These are phyloP conservation scores for Hyaena hyaena DNA, from an alignment of 2,113 vertebrate species.

Conservation along the genomic window DNA sequence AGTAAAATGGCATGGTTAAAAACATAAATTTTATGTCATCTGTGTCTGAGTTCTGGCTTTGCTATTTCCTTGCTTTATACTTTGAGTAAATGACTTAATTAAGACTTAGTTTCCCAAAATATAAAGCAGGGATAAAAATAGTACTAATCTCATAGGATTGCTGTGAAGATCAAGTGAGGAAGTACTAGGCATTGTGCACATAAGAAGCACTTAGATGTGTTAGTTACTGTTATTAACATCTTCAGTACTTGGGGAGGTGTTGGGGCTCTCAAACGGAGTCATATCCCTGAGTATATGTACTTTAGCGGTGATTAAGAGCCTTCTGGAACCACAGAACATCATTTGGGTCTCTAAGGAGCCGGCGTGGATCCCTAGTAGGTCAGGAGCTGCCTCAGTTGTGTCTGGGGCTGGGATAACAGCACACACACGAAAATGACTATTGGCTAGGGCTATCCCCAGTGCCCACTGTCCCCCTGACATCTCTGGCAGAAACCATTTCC, in stretches of 20 bases:
- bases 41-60: neutral
- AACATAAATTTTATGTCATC: neutral
- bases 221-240: neutral
- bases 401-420: neutral
- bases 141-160: neutral
- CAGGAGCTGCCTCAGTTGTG: neutral
- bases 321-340: neutral
- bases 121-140: slow-evolving; percentile 36
- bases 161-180: slow-evolving; percentile 6
- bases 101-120: slow-evolving; percentile 38
- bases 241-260: neutral
- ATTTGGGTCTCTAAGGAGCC: neutral
- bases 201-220: neutral
- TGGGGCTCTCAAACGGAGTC: neutral
- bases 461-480: neutral
- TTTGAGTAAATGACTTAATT: slow-evolving; percentile 46
- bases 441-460: neutral
- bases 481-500: slow-evolving; percentile 7
- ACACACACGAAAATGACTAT: neutral
- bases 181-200: neutral
- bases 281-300: neutral
- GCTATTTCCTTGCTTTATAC: slow-evolving; percentile 2
- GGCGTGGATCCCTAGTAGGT: neutral
- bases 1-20: neutral
- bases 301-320: neutral